A percentile compares a stretch with the other conserved stretches of the same genome.
Evolutionary conservation across 2,113 vertebrate genomes (phyloP).

Genomic region (Hyla sarda): DNA sequence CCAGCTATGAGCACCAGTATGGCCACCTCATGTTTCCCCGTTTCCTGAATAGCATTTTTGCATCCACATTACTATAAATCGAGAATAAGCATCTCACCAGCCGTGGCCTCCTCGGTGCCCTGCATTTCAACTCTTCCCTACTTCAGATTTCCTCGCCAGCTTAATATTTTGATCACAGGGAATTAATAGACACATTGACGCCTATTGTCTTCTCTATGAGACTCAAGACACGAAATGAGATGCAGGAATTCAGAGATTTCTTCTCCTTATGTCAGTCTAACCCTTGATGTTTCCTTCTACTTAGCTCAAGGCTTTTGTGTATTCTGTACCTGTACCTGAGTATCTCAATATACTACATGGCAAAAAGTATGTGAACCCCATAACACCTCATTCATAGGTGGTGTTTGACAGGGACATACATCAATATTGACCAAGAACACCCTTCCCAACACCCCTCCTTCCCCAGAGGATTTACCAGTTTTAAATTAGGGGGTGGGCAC

Average conservation of each 20-base stretch:
- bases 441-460: too few relatives aligned
- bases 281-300: neutral
- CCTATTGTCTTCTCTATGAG: neutral
- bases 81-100: neutral
- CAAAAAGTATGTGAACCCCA: neutral
- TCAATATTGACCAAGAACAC: too few relatives aligned
- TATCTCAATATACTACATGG: neutral
- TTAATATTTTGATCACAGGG: constrained; percentile 35
- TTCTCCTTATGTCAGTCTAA: neutral
- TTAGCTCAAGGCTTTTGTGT: neutral
- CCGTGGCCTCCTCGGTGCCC: neutral
- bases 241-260: neutral
- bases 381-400: too few relatives aligned
- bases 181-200: neutral
- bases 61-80: too few relatives aligned
- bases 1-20: neutral
- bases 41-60: neutral
- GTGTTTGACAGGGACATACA: too few relatives aligned
- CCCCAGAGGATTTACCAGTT: too few relatives aligned
- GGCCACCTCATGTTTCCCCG: neutral
- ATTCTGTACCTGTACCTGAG: neutral
- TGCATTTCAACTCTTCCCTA: constrained; percentile 29
- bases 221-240: neutral
- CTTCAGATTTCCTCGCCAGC: neutral
- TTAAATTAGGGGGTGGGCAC: too few relatives aligned